Percentiles rank a stretch among this genome's conserved stretches.
Evolutionary conservation across 2,888 invertebrate genomes (phyloP).

Genomic region (Nyleta sp.): DNA sequence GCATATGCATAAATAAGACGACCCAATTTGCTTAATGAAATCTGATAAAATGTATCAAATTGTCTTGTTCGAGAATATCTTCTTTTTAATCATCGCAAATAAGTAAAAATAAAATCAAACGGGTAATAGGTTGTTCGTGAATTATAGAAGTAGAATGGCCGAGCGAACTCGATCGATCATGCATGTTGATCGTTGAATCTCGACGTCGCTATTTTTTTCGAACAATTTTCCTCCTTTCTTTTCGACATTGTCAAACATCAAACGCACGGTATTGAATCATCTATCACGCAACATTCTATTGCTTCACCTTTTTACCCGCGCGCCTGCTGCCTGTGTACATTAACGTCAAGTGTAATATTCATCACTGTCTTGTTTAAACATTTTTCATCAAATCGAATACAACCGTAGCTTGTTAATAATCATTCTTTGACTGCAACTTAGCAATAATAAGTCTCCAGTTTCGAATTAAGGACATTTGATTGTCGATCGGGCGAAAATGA

Average conservation of each 20-base stretch:
- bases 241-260: conserved; percentile 51
- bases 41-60: no score
- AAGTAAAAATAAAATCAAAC: no score
- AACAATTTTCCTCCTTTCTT: neutral
- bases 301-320: conserved; percentile 45
- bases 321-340: conserved; percentile 46
- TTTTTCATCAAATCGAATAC: conserved; percentile 38
- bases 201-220: conserved; percentile 8
- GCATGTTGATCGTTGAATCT: conserved; percentile 18
- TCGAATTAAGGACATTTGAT: conserved; percentile 29
- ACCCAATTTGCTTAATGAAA: no score
- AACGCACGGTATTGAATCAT: conserved; percentile 42
- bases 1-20: no score
- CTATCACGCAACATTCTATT: conserved; percentile 56
- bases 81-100: no score
- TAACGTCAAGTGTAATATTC: conserved; percentile 56
- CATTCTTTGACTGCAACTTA: conserved; percentile 17
- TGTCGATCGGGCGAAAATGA: neutral
- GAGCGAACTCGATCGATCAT: conserved; percentile 45
- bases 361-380: conserved; percentile 60
- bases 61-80: no score
- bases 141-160: conserved; percentile 17
- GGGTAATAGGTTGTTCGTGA: no score
- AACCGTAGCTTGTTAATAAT: conserved; percentile 41
- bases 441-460: conserved; percentile 5